Base-by-base conservation (phyloP, 2,888 invertebrate species). In the Creontiades dilutus region DNA sequence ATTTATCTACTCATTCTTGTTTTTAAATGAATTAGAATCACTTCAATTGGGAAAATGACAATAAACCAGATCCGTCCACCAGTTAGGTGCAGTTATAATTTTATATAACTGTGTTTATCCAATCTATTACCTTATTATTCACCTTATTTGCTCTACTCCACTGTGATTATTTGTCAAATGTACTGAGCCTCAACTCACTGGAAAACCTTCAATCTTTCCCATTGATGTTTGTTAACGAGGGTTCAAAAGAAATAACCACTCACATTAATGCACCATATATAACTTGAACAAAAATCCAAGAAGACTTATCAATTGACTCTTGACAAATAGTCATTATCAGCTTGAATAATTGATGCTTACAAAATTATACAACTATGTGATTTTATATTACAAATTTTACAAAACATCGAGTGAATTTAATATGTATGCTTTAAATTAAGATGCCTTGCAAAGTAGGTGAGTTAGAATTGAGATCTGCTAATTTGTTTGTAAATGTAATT, bases 51-150 rank as follows among this genome's bases (percentile, higher is more conserved):
- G 85, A 85, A 23, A 14, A 85, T n/a, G 85, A 85, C 85, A 85
- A 85, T 85, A 85, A 85, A 27, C 23, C 61, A 37, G 23, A 85
- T 85, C 85, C 85, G 85, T 85, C 85, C 85, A n/a, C 52, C 52
- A 52, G 52, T 52, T 52, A 52, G 1, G 3, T 52, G 11, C 16
- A 5, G 52, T 13, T 52, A 52, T 37, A 37, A 81, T 12, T 81
- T 81, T n/a, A n/a, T n/a, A 19, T 61, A 9, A 61, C n/a, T 4
- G n/a, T 9, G 19, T 4, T 61, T 61, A 61, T 4, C n/a, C 19
- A n/a, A n/a, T 61, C 61, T 7, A 37, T 37, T 37, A 37, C 3
- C 37, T 37, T 7, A 37, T 37, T 37, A 37, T 37, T 37, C 37
- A 37, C 37, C 37, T 7, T 7, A 37, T 37, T 37, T 37, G n/a